A percentile compares a stretch with the other conserved stretches of the same genome.
phyloP scores from a whole-genome alignment of 1,140 invertebrate genomes.

The Dendrolimus punctatus region DNA sequence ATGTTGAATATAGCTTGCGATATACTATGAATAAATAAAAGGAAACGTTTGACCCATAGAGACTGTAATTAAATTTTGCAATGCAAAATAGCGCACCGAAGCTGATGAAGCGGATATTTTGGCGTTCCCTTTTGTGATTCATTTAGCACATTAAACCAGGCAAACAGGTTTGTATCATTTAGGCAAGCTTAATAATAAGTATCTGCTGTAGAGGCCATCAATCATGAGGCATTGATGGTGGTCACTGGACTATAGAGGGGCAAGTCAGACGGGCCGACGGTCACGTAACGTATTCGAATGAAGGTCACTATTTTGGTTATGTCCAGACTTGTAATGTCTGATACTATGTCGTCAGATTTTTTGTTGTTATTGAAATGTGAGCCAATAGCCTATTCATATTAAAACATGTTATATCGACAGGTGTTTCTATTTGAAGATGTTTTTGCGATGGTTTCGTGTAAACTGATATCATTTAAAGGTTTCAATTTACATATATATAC shows the following conservation, averaged over 20 bases:
- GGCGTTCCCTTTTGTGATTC: slow-evolving; percentile 6
- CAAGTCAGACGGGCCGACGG: slow-evolving; percentile 13
- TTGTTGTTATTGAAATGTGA: not conserved
- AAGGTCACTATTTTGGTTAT: slow-evolving; percentile 24
- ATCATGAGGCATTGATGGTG: slow-evolving; percentile 25
- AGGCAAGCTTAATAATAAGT: slow-evolving; percentile 12
- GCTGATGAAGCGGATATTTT: no score
- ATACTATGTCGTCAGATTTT: slow-evolving; percentile 11
- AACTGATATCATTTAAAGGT: no score
- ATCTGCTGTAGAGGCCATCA: slow-evolving; percentile 6
- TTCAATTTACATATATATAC: no score
- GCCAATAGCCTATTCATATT: not conserved
- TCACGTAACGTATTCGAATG: slow-evolving; percentile 18
- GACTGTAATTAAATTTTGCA: no score
- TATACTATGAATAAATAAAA: no score
- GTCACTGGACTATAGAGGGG: slow-evolving; percentile 21
- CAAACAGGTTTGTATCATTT: slow-evolving; percentile 4
- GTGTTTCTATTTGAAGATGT: no score
- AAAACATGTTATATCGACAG: not conserved
- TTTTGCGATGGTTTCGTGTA: no score
- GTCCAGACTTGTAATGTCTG: slow-evolving; percentile 15
- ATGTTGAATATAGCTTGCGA: no score
- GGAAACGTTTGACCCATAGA: no score
- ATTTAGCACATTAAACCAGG: slow-evolving; percentile 8
- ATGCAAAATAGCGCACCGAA: no score